A percentile compares a stretch with the other conserved stretches of the same genome.
Conservation (phyloP, 2,888 invertebrate genomes). For the Agonopterix subpropinquella region DNA sequence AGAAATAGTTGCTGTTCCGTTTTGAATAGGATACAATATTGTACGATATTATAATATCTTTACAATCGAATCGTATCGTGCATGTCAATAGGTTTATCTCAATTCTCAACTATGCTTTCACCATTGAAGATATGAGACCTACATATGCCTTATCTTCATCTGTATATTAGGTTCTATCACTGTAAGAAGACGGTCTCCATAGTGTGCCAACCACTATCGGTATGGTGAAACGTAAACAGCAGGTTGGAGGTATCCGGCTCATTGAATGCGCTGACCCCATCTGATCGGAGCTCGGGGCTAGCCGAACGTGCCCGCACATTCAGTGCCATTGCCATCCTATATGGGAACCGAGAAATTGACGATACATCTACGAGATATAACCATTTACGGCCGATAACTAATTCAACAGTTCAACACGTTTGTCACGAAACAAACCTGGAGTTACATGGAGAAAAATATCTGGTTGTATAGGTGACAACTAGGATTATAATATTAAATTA, state of each 20-base stretch:
- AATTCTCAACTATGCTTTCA: no score
- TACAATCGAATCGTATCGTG: no score
- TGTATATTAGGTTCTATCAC: slow-evolving; percentile 4
- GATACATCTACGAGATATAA: slow-evolving; percentile 6
- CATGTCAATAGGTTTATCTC: no score
- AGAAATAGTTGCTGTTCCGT: no score
- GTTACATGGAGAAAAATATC: neutral
- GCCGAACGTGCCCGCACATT: slow-evolving; percentile 45
- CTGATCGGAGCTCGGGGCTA: slow-evolving; percentile 60
- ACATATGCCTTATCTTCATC: neutral
- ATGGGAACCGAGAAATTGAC: slow-evolving; percentile 10
- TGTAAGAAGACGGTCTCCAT: slow-evolving; percentile 44
- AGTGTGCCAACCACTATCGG: slow-evolving; percentile 67
- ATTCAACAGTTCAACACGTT: neutral
- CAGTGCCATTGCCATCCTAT: slow-evolving; percentile 28
- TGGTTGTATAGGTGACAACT: no score
- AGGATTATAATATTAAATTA: no score
- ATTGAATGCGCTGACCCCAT: slow-evolving; percentile 75
- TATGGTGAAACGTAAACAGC: slow-evolving; percentile 72
- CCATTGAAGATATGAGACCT: neutral
- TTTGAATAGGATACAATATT: no score
- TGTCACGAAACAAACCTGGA: neutral
- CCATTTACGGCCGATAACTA: slow-evolving; percentile 5
- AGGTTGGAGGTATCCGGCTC: slow-evolving; percentile 71
- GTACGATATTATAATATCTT: no score